These are phyloP conservation scores for Myiozetetes cayanensis DNA, from an alignment of 2,113 vertebrate genomes.

Conservation along the genomic window DNA sequence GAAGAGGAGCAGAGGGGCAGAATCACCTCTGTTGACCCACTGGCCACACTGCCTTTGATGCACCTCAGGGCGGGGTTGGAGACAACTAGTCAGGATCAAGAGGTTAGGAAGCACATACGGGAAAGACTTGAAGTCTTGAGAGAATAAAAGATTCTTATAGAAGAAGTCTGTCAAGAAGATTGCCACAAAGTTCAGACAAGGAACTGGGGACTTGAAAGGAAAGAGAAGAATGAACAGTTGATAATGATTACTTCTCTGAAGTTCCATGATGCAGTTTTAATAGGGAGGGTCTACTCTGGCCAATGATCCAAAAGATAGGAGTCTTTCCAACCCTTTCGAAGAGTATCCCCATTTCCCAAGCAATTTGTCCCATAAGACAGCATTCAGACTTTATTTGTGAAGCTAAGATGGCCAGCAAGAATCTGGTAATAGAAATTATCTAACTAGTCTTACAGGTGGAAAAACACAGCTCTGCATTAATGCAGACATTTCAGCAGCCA, in stretches of 20 bases:
- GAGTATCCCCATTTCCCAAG: background rate
- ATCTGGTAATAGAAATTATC: background rate
- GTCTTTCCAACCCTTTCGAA: background rate
- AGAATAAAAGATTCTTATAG: background rate
- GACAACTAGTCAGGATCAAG: background rate
- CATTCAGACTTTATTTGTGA: background rate
- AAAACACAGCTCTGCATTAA: background rate
- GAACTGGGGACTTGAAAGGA: background rate
- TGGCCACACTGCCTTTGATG: background rate
- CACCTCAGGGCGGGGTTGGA: background rate
- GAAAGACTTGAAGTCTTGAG: background rate
- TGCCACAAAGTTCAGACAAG: background rate
- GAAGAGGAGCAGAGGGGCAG: background rate
- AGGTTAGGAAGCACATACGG: background rate
- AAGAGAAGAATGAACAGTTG: background rate
- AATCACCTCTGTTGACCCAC: rapidly evolving
- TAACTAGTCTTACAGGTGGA: background rate
- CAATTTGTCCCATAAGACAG: background rate
- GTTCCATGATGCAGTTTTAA: background rate
- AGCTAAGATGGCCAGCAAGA: background rate
- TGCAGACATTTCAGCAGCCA: background rate
- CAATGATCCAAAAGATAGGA: background rate
- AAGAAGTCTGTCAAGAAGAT: background rate
- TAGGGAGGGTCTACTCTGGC: background rate
- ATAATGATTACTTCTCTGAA: background rate